Evolutionary conservation across 1,140 invertebrate species (phyloP).

Genomic region (Tetraneura akinire): DNA sequence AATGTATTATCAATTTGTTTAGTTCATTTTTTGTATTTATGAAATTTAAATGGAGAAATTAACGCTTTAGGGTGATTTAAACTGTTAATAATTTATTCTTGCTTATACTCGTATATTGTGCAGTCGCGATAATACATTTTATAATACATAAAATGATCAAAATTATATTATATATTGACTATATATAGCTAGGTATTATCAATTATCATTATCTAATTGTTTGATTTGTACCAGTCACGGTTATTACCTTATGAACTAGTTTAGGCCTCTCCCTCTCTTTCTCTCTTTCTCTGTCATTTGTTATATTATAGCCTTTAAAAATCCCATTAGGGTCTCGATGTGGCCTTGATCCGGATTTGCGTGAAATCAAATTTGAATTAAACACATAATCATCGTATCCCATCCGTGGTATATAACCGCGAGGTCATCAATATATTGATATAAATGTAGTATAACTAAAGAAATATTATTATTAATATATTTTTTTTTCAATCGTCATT

Average conservation of each 20-base stretch:
- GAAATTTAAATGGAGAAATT: too few relatives aligned
- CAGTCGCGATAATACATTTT: too few relatives aligned
- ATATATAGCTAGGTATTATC: not conserved
- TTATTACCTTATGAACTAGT: not conserved
- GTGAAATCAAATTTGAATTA: conserved; percentile 18
- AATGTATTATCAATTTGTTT: too few relatives aligned
- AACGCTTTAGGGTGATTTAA: too few relatives aligned
- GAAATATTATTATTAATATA: not conserved
- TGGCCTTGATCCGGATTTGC: not conserved
- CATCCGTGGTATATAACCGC: not conserved
- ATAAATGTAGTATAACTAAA: not conserved
- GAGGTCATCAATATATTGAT: not conserved
- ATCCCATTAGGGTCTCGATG: conserved; percentile 8
- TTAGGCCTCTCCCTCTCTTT: not conserved
- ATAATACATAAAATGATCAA: too few relatives aligned
- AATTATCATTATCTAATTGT: not conserved
- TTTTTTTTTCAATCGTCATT: not conserved
- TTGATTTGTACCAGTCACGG: conserved; percentile 14
- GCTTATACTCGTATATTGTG: too few relatives aligned
- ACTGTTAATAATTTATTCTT: too few relatives aligned
- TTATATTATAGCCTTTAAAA: conserved; percentile 17
- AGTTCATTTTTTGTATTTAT: too few relatives aligned
- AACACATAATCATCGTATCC: not conserved
- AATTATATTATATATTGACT: too few relatives aligned
- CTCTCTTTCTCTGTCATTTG: not conserved